These are phyloP conservation scores for Micronycteris hirsuta DNA, from an alignment of 2,113 vertebrate species.

Conservation along the genomic window DNA sequence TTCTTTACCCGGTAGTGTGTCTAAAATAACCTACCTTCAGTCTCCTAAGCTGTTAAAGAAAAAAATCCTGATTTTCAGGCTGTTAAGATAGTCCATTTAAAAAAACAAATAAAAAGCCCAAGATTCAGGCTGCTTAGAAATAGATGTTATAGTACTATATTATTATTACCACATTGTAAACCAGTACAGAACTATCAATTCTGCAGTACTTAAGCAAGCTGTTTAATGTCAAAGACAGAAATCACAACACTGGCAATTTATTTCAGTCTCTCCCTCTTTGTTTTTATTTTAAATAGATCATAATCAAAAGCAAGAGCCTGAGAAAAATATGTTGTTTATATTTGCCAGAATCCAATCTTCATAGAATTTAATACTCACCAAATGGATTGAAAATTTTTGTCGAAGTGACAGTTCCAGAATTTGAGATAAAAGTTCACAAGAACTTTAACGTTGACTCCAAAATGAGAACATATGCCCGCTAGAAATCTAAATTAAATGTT, in stretches of 20 bases:
- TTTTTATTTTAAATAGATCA: background rate
- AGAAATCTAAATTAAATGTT: conserved; percentile 10
- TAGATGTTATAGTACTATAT: background rate
- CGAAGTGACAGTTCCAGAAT: background rate
- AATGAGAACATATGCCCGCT: background rate
- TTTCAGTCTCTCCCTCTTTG: background rate
- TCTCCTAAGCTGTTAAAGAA: background rate
- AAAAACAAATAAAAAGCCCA: background rate
- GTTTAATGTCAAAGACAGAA: conserved; percentile 22
- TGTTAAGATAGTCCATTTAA: background rate
- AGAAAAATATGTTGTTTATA: background rate
- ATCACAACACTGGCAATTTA: background rate
- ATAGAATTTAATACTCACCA: background rate
- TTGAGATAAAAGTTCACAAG: background rate
- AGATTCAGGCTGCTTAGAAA: background rate
- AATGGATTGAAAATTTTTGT: background rate
- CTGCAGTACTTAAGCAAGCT: background rate
- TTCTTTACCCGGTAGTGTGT: background rate
- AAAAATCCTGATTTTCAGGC: background rate
- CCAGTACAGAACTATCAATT: conserved; percentile 1
- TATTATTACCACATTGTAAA: background rate
- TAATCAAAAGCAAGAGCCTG: background rate
- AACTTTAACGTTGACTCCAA: background rate
- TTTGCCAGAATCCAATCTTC: background rate
- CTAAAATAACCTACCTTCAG: background rate